Conservation (phyloP, 2,113 vertebrate species). For the Poeciliopsis turrubarensis region DNA sequence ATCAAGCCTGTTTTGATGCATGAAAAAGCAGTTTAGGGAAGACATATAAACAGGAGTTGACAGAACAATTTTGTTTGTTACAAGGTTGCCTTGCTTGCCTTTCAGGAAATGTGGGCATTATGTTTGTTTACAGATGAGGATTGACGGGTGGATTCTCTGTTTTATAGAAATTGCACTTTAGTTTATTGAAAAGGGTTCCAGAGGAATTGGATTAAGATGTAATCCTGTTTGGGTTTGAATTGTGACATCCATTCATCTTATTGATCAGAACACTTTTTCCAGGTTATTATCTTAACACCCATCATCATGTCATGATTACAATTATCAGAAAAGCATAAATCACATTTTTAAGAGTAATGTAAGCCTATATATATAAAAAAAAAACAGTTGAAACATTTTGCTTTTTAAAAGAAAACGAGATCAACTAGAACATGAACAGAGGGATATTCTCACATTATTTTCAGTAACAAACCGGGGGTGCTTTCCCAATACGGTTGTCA, state of each 20-base stretch:
- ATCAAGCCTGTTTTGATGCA: constrained; percentile 2
- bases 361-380: background rate
- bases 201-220: background rate
- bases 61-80: background rate
- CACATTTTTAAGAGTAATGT: background rate
- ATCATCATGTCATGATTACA: background rate
- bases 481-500: no score
- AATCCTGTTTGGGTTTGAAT: background rate
- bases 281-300: background rate
- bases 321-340: background rate
- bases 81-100: background rate
- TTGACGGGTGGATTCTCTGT: background rate
- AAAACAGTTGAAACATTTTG: background rate
- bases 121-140: background rate
- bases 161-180: background rate
- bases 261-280: background rate
- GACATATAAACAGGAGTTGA: background rate
- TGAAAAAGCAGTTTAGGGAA: background rate
- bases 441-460: no score
- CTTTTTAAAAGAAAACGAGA: no score
- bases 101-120: background rate
- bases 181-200: background rate
- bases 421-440: no score
- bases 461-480: no score
- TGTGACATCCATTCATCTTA: background rate